Conservation (phyloP, 2,888 invertebrate genomes). For the Eulithis prunata region DNA sequence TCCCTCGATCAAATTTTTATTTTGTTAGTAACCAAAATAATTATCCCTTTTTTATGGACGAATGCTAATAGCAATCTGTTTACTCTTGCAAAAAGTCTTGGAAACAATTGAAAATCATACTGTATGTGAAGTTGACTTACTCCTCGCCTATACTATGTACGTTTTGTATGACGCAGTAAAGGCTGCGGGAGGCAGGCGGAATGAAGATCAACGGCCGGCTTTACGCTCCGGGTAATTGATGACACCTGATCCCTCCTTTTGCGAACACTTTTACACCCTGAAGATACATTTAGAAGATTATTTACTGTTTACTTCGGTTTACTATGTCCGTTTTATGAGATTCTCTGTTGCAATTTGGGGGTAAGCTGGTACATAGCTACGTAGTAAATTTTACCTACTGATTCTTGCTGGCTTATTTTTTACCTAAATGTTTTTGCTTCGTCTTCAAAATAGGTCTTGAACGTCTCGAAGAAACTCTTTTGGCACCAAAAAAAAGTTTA, state of each 20-base stretch:
- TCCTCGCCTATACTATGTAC: conserved; percentile 10
- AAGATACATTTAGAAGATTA: conserved; percentile 12
- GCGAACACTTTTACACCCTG: conserved; percentile 45
- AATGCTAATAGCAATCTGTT: neutral
- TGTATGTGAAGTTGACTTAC: conserved; percentile 5
- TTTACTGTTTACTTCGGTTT: conserved; percentile 7
- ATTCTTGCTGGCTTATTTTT: too few species aligned
- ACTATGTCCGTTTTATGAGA: neutral
- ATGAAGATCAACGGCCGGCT: conserved; percentile 74
- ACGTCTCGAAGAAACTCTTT: too few species aligned
- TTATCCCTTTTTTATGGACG: too few species aligned
- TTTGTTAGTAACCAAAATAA: too few species aligned
- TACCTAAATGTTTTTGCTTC: too few species aligned
- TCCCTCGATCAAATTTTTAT: too few species aligned
- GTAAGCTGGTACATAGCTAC: too few species aligned
- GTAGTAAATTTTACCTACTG: too few species aligned
- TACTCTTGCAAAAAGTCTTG: too few species aligned
- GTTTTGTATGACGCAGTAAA: conserved; percentile 27
- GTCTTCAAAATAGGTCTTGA: too few species aligned
- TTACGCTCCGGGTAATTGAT: conserved; percentile 60
- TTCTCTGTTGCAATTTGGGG: neutral
- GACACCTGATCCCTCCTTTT: conserved; percentile 65
- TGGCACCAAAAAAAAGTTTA: too few species aligned
- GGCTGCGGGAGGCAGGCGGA: conserved; percentile 51
- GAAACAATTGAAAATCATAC: too few species aligned